Evolutionary conservation across 2,888 invertebrate species (phyloP), one percentile per base, ranked within the genome.

Genomic region (Aethes cnicana): DNA sequence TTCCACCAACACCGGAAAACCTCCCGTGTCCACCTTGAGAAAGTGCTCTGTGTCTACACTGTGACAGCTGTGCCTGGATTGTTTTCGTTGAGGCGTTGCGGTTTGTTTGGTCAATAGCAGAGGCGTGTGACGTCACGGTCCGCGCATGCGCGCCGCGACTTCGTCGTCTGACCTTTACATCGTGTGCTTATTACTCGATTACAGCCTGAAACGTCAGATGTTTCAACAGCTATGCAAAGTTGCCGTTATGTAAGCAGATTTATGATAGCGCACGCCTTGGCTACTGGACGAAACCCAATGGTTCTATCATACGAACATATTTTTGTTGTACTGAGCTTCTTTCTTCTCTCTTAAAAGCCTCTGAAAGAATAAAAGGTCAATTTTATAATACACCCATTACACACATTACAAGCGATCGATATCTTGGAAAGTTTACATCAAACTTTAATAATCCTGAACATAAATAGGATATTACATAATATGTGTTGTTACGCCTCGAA

Each of bases 101-200:
- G 47, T 33, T 41, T 17, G 39, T 52, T 52, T 52, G 46, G 52
- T 52, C 52, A 52, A 52, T 52, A 52, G 39, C 39, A 18, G 44
- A 1, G 35, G 18, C 9, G 11, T 46, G 52, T 52, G 44, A 52
- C 52, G 52, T 52, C 52, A 46, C 39, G 11, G n/a, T 1, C 39
- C 3, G 46, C 52, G 52, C 52, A 39, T 39, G 52, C 52, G 52
- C 32, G 23, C 20, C 20, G 7, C 30, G 4, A 11, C 32, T 4
- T 39, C 37, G 32, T 33, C 32, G 44, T 50, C 43, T 52, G 52
- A 52, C 52, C 52, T 52, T 52, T 39, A 44, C 23, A 17, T 7
- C 18, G 20, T 25, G 9, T 35, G 17, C 28, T 50, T 28, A 26
- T 9, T 25, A 26, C 18, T 16, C 12, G 35, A 43, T 36, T 50